These are phyloP conservation scores for Typhlichthys subterraneus DNA, from an alignment of 2,797 vertebrate species.

Conservation along the genomic window DNA sequence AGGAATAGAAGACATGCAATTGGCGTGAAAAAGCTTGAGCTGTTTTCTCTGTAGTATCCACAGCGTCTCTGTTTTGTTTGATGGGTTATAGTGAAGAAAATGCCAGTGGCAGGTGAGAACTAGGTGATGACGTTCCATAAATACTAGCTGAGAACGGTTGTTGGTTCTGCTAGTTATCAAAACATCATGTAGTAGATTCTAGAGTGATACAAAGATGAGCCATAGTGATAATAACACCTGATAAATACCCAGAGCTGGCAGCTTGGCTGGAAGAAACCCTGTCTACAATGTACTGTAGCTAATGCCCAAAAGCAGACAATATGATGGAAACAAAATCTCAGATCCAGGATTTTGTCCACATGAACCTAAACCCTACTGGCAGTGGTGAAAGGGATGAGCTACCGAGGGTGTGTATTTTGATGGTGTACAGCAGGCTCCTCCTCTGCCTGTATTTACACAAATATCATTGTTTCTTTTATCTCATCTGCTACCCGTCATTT, in stretches of 20 bases:
- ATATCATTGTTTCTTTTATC: not conserved
- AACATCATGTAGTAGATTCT: not conserved
- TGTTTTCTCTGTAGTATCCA: not conserved
- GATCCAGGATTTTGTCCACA: conserved; percentile 26
- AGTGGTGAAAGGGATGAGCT: not conserved
- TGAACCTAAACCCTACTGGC: conserved; percentile 12
- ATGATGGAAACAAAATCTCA: conserved; percentile 4
- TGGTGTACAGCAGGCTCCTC: conserved; percentile 8
- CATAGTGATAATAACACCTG: not conserved
- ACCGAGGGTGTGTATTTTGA: conserved; percentile 4
- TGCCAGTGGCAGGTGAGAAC: not conserved
- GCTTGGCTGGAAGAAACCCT: not conserved
- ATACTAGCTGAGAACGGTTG: not conserved
- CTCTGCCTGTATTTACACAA: not conserved
- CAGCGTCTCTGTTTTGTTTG: not conserved
- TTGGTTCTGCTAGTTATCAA: not conserved
- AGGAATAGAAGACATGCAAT: conserved; percentile 19
- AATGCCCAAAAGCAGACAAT: conserved; percentile 2
- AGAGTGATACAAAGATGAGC: not conserved
- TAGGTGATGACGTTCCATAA: not conserved
- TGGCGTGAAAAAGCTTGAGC: conserved; percentile 8
- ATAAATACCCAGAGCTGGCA: not conserved
- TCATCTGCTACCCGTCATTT: too few species aligned
- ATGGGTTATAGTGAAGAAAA: not conserved
- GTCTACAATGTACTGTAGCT: conserved; percentile 3